A percentile compares a stretch with the other conserved stretches of the same genome.
phyloP scores from a whole-genome alignment of 1,140 invertebrate species.

The Lepidurus couesii region DNA sequence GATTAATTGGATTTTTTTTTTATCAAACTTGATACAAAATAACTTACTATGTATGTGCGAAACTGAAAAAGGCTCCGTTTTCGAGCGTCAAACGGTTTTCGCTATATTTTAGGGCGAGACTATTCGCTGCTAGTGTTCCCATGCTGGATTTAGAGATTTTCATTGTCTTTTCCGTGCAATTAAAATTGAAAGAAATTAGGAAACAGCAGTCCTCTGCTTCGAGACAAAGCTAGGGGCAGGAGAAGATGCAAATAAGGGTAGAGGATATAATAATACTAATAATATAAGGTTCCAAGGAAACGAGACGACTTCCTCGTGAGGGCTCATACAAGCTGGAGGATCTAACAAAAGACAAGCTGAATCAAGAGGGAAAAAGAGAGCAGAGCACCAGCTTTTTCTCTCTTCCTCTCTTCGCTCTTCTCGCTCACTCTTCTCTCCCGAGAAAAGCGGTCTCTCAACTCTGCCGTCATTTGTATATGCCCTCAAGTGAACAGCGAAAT shows the following conservation, averaged over 20 bases:
- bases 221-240: not conserved
- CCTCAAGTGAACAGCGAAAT: conserved; percentile 14
- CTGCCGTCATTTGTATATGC: conserved; percentile 18
- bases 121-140: too few relatives aligned
- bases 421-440: not conserved
- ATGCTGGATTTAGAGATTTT: too few relatives aligned
- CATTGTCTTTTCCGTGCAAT: not conserved
- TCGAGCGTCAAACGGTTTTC: too few relatives aligned
- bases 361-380: conserved; percentile 1
- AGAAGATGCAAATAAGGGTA: not conserved
- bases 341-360: not conserved
- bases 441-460: not conserved
- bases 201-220: too few relatives aligned
- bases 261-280: conserved; percentile 14
- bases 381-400: not conserved
- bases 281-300: not conserved
- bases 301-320: conserved; percentile 15
- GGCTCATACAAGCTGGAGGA: not conserved
- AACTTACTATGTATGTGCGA: too few relatives aligned
- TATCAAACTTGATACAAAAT: too few relatives aligned
- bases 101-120: too few relatives aligned
- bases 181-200: too few relatives aligned
- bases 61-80: too few relatives aligned
- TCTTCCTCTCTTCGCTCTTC: not conserved
- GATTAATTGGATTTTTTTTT: too few relatives aligned